A percentile compares a stretch with the other conserved stretches of the same genome.
Evolutionary conservation across 2,797 vertebrate genomes (phyloP).

Genomic region (Halcyon leucocephala): DNA sequence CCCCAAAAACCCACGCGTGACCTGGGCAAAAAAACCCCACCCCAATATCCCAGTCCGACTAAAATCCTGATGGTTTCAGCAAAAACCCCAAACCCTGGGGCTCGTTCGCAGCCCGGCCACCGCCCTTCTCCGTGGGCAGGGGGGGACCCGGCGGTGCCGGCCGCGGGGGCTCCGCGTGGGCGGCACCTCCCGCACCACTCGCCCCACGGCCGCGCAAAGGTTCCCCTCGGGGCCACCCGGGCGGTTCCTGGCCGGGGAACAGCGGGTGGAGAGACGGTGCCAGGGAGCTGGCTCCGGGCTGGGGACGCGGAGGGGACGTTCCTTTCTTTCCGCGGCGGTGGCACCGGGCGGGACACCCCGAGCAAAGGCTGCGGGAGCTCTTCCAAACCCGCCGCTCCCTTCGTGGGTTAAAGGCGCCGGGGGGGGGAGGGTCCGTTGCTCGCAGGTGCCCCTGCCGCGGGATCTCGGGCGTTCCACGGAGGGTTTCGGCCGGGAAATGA

Average conservation of each 20-base stretch:
- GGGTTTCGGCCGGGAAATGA: not conserved
- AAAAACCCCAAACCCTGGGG: no score
- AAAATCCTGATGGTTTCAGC: not conserved
- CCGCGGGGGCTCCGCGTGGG: fast-evolving
- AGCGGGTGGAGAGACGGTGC: no score
- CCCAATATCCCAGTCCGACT: fast-evolving
- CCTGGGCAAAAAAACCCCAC: fast-evolving
- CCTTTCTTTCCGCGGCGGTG: no score
- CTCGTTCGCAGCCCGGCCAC: fast-evolving
- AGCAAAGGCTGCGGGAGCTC: not conserved
- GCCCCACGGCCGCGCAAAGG: not conserved
- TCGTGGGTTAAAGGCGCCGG: fast-evolving
- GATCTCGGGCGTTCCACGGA: no score
- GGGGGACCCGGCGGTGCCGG: no score
- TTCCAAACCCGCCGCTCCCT: not conserved
- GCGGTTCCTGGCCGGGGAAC: no score
- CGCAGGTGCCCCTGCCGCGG: not conserved
- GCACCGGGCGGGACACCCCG: no score
- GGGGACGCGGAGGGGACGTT: no score
- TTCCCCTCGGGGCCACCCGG: not conserved
- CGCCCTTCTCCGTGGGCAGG: not conserved
- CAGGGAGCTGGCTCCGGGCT: no score
- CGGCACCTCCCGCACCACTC: not conserved
- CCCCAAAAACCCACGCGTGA: fast-evolving
- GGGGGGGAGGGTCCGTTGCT: fast-evolving